These are phyloP conservation scores for Catalaphyllia jardinei DNA, from an alignment of 64 coral and sea anemone species.

Conservation along the genomic window DNA sequence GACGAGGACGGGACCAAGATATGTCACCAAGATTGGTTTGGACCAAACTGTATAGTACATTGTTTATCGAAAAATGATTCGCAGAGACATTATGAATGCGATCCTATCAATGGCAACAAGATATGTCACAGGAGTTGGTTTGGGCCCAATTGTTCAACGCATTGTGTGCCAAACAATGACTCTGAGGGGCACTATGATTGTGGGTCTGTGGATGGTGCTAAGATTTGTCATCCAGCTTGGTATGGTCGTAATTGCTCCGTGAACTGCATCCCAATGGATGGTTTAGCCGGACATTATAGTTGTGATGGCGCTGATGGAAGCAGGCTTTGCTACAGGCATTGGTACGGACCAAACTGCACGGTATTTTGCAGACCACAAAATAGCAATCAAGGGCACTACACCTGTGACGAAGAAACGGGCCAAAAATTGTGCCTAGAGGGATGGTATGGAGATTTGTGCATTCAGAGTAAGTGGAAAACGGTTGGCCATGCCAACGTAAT, in stretches of 20 bases:
- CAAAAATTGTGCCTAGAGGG: slow-evolving; percentile 63
- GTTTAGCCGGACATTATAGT: slow-evolving; percentile 23
- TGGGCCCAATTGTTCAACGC: slow-evolving; percentile 20
- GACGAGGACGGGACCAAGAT: slow-evolving; percentile 28
- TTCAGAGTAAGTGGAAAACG: slow-evolving; percentile 20
- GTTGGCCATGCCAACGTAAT: background rate
- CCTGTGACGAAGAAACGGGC: slow-evolving; percentile 57
- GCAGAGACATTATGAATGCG: slow-evolving; percentile 47
- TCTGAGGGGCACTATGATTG: slow-evolving; percentile 52
- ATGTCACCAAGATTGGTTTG: slow-evolving; percentile 61
- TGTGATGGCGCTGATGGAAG: slow-evolving; percentile 32
- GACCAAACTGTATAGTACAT: slow-evolving; percentile 33
- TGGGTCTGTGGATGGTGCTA: background rate
- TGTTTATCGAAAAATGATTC: slow-evolving; percentile 43
- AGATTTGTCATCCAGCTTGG: slow-evolving; percentile 59
- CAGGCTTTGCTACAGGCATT: slow-evolving; percentile 30
- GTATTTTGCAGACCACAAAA: slow-evolving; percentile 44
- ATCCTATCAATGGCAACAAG: slow-evolving; percentile 38
- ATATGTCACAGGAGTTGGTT: slow-evolving; percentile 73
- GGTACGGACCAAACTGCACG: slow-evolving; percentile 47
- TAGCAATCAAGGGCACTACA: slow-evolving; percentile 61
- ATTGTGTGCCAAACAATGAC: slow-evolving; percentile 54
- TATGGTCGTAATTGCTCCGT: slow-evolving; percentile 57
- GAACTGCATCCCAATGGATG: slow-evolving; percentile 15
- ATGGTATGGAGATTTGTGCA: slow-evolving; percentile 64